Conservation (phyloP, 2,888 invertebrate genomes). For the Drosophila planitibia region DNA sequence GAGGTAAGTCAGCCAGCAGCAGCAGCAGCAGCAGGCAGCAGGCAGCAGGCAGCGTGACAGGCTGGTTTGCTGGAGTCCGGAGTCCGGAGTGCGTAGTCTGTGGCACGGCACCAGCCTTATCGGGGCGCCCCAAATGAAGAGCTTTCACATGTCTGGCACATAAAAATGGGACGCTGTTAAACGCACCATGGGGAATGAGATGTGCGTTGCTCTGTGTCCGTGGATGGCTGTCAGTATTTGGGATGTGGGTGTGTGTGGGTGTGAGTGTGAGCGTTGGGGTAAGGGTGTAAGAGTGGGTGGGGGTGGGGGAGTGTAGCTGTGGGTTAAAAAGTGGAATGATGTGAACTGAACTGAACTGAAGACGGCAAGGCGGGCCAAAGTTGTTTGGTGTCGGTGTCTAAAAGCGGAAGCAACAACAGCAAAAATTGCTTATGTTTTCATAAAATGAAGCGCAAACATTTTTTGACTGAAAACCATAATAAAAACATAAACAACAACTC, state of each 20-base stretch:
- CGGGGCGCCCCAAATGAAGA: constrained; percentile 70
- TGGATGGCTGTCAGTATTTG: constrained; percentile 3
- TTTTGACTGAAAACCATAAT: constrained; percentile 78
- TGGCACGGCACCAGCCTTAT: constrained; percentile 43
- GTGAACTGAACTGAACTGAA: constrained; percentile 23
- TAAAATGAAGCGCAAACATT: constrained; percentile 82
- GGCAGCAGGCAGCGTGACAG: constrained; percentile 8
- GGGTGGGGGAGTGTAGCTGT: background rate
- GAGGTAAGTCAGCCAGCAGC: constrained; percentile 73
- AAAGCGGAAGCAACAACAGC: constrained; percentile 45
- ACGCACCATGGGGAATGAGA: constrained; percentile 74
- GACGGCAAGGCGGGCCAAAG: constrained; percentile 57
- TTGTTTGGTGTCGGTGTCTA: constrained; percentile 77
- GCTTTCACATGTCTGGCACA: constrained; percentile 79
- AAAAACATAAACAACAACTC: constrained; percentile 56
- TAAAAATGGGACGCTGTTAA: constrained; percentile 80
- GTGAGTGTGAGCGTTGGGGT: background rate
- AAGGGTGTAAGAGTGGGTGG: background rate
- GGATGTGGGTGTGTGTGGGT: background rate
- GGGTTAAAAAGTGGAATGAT: constrained; percentile 27
- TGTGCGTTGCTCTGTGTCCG: constrained; percentile 14
- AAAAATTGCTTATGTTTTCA: constrained; percentile 80
- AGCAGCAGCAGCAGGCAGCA: constrained; percentile 24
- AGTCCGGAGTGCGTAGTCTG: background rate
- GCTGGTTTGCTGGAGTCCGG: background rate